Evolutionary conservation across 2,797 vertebrate genomes (phyloP), one percentile per base, ranked within the genome.

Genomic region (Lepidocolaptes lacrymiger): DNA sequence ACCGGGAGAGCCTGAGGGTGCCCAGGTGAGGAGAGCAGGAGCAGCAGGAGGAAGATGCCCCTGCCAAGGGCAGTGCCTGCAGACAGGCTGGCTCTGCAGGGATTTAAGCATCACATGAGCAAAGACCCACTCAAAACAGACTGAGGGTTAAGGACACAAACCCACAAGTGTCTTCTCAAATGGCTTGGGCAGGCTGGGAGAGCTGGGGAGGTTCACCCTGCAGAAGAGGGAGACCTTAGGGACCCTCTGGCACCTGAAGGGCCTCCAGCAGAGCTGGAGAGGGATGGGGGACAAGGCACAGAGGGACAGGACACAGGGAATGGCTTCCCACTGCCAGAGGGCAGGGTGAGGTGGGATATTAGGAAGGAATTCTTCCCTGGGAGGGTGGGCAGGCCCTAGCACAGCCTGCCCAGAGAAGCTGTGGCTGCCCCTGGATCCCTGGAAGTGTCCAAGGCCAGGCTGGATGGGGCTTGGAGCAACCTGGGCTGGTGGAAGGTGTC

Each of bases 301-400:
- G 49, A 18, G 41, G 17, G 28, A 24, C 39, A 74, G 26, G 26
- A 41, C 12, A 34, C 10, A 10, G 44, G 9, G 43, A 76, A 63
- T 22, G 20, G 56, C 13, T 77, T 64, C 58, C 23, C 12, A 26
- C 4, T 22, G 20, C n/a, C 37, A 64, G 4, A 46, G 10, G 24
- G 21, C 8, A 39, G 8, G 5, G 24, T 0, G 30, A 1, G 4
- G n/a, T 32, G 17, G n/a, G 37, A 44, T 7, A 10, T 0, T 19
- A 14, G 27, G 51, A 22, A 34, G 24, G 4, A 69, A 77, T 17
- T 12, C 0, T 1, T 28, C 7, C 2, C 28, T 34, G 4, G 0
- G 24, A 71, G 16, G 14, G 11, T 30, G 56, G 9, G 1, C 0
- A 64, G n/a, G 23, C 28, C 54, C 55, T 37, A 27, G 44, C 62